Evolutionary conservation across 2,888 invertebrate genomes (phyloP), one percentile per base, ranked within the genome.

Genomic region (Julus scanicus): DNA sequence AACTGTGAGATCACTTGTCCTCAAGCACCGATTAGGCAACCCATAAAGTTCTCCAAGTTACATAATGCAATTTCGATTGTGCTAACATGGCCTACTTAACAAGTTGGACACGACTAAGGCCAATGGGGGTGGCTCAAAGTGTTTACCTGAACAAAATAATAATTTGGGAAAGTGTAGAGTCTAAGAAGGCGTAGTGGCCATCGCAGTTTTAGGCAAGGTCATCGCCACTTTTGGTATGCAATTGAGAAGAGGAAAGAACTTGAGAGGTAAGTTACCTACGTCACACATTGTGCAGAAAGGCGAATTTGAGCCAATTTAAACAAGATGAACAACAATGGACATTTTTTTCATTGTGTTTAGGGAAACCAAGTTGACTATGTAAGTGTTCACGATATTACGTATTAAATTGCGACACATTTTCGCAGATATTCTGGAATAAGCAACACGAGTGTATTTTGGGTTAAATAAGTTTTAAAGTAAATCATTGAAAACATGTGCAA

Each of bases 201-300:
- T 63, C 63, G 2, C 63, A 8, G 63, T 2, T n/a, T 63, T n/a
- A n/a, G 63, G n/a, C 63, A 63, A 63, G 63, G 63, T 63, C 63
- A 63, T 63, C 63, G 63, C 63, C 63, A 63, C 63, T 63, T 63
- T 63, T 63, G 63, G 63, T 63, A 63, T 63, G 63, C 63, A 63
- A 63, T 63, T 63, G 11, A 63, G n/a, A 63, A 63, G 48, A 53
- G 11, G 63, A 63, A 63, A 63, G n/a, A 63, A 63, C 63, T 63
- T 4, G 63, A 63, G 63, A 63, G 63, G 63, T 13, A 53, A n/a
- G 53, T 13, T 63, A 63, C 17, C n/a, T 63, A 63, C 63, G 63
- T 63, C 63, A 63, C n/a, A 11, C n/a, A 8, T 3, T 17, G 63
- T 11, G 63, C 6, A 63, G 20, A 63, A 63, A 63, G 53, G 63